These are phyloP conservation scores for Arge pagana DNA, from an alignment of 2,888 invertebrate genomes.

Conservation along the genomic window DNA sequence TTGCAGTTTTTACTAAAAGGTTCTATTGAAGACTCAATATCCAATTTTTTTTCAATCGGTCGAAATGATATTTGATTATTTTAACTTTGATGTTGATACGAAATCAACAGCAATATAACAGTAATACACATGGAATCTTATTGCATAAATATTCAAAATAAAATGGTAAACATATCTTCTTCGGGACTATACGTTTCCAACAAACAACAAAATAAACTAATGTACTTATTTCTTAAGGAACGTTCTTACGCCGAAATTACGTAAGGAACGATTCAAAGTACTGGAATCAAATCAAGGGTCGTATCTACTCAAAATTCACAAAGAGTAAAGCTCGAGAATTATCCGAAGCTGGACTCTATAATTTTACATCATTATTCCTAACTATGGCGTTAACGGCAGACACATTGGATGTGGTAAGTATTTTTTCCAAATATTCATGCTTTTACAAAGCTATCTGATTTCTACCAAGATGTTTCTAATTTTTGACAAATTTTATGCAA, in stretches of 20 bases:
- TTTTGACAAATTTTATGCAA: background rate
- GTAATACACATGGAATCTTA: too few relatives aligned
- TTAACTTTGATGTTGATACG: background rate
- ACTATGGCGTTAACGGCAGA: constrained; percentile 58
- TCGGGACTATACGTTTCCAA: too few relatives aligned
- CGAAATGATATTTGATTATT: constrained; percentile 11
- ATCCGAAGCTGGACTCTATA: constrained; percentile 63
- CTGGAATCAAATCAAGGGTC: constrained; percentile 62
- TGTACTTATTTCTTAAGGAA: too few relatives aligned
- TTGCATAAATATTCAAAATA: too few relatives aligned
- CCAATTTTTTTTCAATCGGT: constrained; percentile 11
- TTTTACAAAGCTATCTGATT: background rate
- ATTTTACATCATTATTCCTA: constrained; percentile 60
- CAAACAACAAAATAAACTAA: too few relatives aligned
- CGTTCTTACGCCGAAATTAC: constrained; percentile 47
- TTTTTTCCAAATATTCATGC: background rate
- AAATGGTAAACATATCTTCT: too few relatives aligned
- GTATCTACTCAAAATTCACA: constrained; percentile 66
- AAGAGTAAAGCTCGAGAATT: constrained; percentile 62
- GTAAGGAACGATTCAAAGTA: constrained; percentile 44
- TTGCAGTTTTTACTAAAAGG: too few relatives aligned
- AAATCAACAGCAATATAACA: too few relatives aligned
- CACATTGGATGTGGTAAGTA: constrained; percentile 54
- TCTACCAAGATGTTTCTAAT: background rate
- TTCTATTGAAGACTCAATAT: too few relatives aligned